Evolutionary conservation across 2,113 vertebrate species (phyloP).

Genomic region (Ariopsis seemanni): DNA sequence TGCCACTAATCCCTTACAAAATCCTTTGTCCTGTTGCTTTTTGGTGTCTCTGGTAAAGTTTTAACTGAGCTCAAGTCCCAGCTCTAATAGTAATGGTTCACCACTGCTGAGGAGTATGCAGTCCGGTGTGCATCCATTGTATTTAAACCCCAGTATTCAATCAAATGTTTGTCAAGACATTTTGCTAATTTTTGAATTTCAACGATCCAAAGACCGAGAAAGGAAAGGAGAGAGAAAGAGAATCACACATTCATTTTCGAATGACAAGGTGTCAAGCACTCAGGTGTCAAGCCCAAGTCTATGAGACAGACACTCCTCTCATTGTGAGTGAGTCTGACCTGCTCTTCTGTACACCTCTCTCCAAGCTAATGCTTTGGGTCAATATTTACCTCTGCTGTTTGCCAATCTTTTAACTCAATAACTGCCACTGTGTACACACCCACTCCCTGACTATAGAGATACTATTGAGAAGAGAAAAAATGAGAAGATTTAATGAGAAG

Average conservation of each 20-base stretch:
- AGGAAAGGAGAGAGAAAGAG: neutral
- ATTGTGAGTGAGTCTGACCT: neutral
- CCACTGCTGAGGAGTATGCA: neutral
- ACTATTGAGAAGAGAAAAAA: neutral
- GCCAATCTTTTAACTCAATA: conserved; percentile 26
- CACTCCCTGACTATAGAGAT: neutral
- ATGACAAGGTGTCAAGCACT: neutral
- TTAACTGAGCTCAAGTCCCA: too few relatives aligned
- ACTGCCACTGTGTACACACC: neutral
- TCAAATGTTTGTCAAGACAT: neutral
- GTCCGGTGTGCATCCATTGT: neutral
- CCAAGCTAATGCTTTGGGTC: conserved; percentile 16
- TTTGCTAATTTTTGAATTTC: neutral
- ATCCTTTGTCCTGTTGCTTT: too few relatives aligned
- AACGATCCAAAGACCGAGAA: neutral
- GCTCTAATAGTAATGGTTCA: too few relatives aligned
- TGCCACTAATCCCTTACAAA: too few relatives aligned
- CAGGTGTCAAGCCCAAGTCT: neutral
- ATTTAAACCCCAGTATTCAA: neutral
- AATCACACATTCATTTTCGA: conserved; percentile 5
- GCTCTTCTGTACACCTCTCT: conserved; percentile 12
- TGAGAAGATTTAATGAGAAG: neutral
- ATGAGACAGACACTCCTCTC: conserved; percentile 10
- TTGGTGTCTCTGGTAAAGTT: too few relatives aligned
- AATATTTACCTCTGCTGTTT: conserved; percentile 37